Conservation (phyloP, 1,140 invertebrate genomes). For the Anastrepha obliqua region DNA sequence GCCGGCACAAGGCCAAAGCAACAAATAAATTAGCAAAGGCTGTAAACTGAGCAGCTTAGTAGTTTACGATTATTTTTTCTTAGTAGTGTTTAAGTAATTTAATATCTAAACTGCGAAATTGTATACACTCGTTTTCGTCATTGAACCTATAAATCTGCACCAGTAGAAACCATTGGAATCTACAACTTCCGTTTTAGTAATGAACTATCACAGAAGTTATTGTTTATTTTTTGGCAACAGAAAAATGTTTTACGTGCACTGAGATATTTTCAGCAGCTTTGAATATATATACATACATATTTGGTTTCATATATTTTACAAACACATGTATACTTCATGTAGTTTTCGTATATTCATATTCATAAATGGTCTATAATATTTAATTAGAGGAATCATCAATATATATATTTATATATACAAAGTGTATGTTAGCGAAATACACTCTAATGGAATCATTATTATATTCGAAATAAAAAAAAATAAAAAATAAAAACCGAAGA, state of each 20-base stretch:
- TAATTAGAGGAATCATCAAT: neutral
- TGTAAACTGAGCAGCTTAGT: neutral
- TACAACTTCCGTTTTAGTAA: neutral
- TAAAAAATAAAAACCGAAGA: no score
- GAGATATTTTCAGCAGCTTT: neutral
- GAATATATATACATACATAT: neutral
- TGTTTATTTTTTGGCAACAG: neutral
- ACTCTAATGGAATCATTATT: neutral
- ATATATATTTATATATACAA: neutral
- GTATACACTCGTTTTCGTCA: conserved; percentile 6
- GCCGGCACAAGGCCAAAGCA: conserved; percentile 62
- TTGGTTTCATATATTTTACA: neutral
- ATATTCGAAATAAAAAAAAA: neutral
- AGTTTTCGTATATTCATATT: neutral
- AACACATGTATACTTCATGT: neutral
- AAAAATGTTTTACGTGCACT: neutral
- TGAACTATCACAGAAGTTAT: neutral
- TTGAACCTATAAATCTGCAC: neutral
- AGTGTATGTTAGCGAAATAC: neutral
- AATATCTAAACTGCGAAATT: no score
- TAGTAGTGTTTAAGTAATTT: neutral
- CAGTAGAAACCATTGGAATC: neutral
- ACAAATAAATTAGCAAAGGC: conserved; percentile 37
- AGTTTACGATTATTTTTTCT: neutral
- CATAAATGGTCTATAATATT: neutral